Conservation (phyloP, 2,797 vertebrate genomes). For the Eutrigla gurnardus region DNA sequence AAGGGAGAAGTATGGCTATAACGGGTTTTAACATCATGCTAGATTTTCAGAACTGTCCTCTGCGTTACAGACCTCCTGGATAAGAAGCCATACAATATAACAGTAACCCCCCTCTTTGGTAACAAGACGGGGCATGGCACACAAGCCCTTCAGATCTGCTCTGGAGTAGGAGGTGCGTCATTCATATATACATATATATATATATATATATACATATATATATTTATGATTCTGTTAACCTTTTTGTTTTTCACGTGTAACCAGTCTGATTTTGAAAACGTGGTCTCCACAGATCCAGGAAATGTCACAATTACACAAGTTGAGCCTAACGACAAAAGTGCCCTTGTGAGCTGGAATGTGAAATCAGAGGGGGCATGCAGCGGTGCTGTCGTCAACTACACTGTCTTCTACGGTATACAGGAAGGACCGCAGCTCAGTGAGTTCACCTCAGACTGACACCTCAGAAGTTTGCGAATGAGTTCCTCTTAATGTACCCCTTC, state of each 20-base stretch:
- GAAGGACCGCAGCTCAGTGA: slow-evolving; percentile 46
- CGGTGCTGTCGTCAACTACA: slow-evolving; percentile 63
- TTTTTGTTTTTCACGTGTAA: background rate
- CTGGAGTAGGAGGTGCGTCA: slow-evolving; percentile 63
- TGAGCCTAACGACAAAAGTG: slow-evolving; percentile 47
- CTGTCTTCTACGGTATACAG: slow-evolving; percentile 54
- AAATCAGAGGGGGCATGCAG: slow-evolving; percentile 58
- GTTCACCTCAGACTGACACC: slow-evolving; percentile 13
- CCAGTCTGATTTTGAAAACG: background rate
- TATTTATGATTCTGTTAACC: background rate
- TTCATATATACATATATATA: background rate
- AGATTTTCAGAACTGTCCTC: background rate
- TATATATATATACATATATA: too few species aligned
- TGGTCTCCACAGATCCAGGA: slow-evolving; percentile 56
- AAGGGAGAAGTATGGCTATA: background rate
- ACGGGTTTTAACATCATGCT: background rate
- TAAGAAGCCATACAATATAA: slow-evolving; percentile 70
- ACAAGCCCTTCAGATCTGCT: slow-evolving; percentile 63
- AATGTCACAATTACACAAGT: slow-evolving; percentile 29
- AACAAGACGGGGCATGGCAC: slow-evolving; percentile 60
- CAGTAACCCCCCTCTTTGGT: slow-evolving; percentile 74
- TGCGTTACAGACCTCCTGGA: slow-evolving; percentile 60
- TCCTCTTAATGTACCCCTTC: background rate
- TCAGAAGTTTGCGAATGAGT: background rate
- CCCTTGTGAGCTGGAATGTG: slow-evolving; percentile 67